Base-by-base conservation (phyloP, 2,888 invertebrate species). In the Empis stercorea region DNA sequence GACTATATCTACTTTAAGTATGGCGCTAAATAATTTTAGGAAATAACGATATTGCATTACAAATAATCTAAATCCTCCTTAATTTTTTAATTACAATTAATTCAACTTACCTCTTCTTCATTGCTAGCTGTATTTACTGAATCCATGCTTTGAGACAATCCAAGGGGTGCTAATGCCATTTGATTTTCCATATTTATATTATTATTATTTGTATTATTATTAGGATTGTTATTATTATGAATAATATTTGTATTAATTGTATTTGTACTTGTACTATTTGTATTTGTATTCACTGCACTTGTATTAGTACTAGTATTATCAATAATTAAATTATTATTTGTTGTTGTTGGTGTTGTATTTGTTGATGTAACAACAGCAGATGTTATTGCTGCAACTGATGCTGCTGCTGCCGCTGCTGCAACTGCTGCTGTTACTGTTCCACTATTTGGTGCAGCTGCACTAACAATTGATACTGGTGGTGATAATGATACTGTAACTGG, bases 131-230 rank as follows among this genome's bases (percentile, higher is more conserved):
- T 92, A 75, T 93, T 93, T 69, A 94, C 94, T 62, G 92, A 93
- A 76, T 94, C 94, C 92, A 94, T 93, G 76, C 92, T 93, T 75
- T 94, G 93, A 70, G 92, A 92, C 65, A 88, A 78, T 63, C 89
- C 84, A 67, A 83, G 76, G 65, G 80, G 78, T 57, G 80, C 78
- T 57, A 80, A 74, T 57, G 81, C 79, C 64, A 69, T 68, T 62
- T 66, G 67, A 61, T 68, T 70, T 55, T 70, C 70, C 66, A 67
- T 67, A 54, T 60, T 61, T 55, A 54, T 56, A 55, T 52, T 57
- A 58, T 56, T 61, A 56, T 55, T 57, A 57, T 54, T 57, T 57
- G 53, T 61, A 54, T 48, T 55, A 49, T 46, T 56, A 54, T 47
- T 59, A n/a, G n/a, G n/a, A 43, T 44, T 51, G 49, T 51, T 50